phyloP scores from a whole-genome alignment of 2,113 vertebrate species.

The Sisor rabdophorus region DNA sequence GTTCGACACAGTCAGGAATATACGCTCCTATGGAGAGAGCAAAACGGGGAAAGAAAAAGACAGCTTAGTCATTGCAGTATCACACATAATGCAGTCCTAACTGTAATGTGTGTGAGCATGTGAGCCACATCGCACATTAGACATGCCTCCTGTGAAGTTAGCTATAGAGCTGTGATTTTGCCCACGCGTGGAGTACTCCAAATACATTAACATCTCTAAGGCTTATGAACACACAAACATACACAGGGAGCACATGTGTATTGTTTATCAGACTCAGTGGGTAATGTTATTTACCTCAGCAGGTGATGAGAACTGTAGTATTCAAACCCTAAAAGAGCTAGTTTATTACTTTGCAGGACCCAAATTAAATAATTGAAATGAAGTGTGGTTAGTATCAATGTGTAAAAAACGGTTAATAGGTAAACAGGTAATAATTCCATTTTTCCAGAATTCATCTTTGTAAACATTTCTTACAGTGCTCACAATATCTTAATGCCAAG shows the following conservation, averaged over 20 bases:
- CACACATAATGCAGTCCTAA: constrained; percentile 21
- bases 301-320: constrained; percentile 23
- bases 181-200: constrained; percentile 43
- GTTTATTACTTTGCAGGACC: neutral
- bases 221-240: constrained; percentile 24
- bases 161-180: constrained; percentile 36
- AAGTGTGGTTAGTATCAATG: neutral
- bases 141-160: constrained; percentile 47
- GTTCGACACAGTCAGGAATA: constrained; percentile 94
- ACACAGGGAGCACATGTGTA: constrained; percentile 25
- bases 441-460: neutral
- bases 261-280: constrained; percentile 19
- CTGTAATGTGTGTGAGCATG: constrained; percentile 28
- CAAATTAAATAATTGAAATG: neutral
- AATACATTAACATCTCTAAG: constrained; percentile 34
- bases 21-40: constrained; percentile 77
- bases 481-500: constrained; percentile 23
- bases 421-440: neutral
- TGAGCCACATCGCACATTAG: constrained; percentile 43
- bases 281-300: constrained; percentile 37
- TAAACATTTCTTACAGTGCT: constrained; percentile 23
- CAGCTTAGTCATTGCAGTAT: constrained; percentile 43
- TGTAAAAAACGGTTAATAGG: neutral
- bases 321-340: constrained; percentile 7
- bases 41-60: constrained; percentile 50